These are phyloP conservation scores for Diloba caeruleocephala DNA, from an alignment of 2,888 invertebrate genomes.

Conservation along the genomic window DNA sequence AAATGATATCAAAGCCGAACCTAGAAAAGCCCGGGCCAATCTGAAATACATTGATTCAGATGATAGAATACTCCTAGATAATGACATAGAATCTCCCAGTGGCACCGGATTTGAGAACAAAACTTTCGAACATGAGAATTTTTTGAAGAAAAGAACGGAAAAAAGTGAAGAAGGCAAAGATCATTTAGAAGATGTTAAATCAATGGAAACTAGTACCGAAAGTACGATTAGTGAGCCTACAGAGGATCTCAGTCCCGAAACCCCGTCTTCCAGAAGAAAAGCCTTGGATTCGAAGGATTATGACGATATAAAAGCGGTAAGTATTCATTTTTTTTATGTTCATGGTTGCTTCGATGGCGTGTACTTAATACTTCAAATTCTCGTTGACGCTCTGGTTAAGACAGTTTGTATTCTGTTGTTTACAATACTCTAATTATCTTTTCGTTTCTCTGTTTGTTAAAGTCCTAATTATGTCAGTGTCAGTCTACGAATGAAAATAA, in stretches of 20 bases:
- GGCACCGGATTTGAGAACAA: slow-evolving; percentile 86
- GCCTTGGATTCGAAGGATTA: slow-evolving; percentile 73
- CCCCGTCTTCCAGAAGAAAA: slow-evolving; percentile 76
- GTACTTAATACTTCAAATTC: too few relatives aligned
- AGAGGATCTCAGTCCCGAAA: slow-evolving; percentile 80
- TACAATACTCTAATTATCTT: too few relatives aligned
- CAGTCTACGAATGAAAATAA: too few relatives aligned
- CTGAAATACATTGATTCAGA: slow-evolving; percentile 81
- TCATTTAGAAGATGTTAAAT: slow-evolving; percentile 73
- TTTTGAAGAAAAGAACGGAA: slow-evolving; percentile 81
- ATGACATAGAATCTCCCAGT: slow-evolving; percentile 83
- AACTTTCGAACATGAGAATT: slow-evolving; percentile 85
- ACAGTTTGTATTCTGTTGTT: too few relatives aligned
- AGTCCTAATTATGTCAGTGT: too few relatives aligned
- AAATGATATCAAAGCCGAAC: slow-evolving; percentile 62
- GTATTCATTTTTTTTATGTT: slow-evolving; percentile 60
- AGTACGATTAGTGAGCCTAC: slow-evolving; percentile 81
- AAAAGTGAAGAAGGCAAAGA: slow-evolving; percentile 70
- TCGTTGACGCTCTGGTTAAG: too few relatives aligned
- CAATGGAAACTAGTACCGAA: slow-evolving; percentile 85
- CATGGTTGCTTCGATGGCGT: slow-evolving; percentile 39
- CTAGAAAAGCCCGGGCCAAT: slow-evolving; percentile 66
- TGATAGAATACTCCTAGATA: slow-evolving; percentile 75
- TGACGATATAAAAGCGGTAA: slow-evolving; percentile 81
- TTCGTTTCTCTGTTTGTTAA: too few relatives aligned